These are phyloP conservation scores for Brachionus calyciflorus DNA, from an alignment of 1,140 invertebrate species.

Conservation along the genomic window DNA sequence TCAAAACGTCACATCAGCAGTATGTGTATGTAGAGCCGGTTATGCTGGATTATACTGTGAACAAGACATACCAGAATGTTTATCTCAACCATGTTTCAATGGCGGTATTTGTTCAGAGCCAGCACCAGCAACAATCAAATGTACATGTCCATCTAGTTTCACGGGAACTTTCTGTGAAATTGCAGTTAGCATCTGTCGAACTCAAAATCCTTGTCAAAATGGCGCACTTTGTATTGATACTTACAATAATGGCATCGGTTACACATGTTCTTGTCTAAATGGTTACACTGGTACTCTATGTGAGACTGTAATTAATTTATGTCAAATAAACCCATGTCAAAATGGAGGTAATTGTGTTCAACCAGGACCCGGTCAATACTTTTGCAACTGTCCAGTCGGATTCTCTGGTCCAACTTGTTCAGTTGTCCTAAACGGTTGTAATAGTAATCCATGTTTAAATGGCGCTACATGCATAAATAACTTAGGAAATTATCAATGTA, in stretches of 20 bases:
- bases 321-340: conserved; percentile 48
- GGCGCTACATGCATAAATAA: conserved; percentile 48
- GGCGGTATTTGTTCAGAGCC: conserved; percentile 47
- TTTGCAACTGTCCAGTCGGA: conserved; percentile 51
- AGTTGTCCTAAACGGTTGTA: conserved; percentile 48
- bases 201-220: conserved; percentile 73
- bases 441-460: conserved; percentile 50
- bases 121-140: conserved; percentile 51
- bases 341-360: conserved; percentile 51
- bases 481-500: conserved; percentile 71
- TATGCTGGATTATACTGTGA: conserved; percentile 42
- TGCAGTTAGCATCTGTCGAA: background rate
- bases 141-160: conserved; percentile 71
- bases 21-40: conserved; percentile 36
- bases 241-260: conserved; percentile 52
- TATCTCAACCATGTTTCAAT: conserved; percentile 45
- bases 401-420: conserved; percentile 50
- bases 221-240: conserved; percentile 79
- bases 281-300: conserved; percentile 48
- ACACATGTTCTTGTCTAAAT: conserved; percentile 36
- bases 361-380: conserved; percentile 39
- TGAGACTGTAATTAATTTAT: conserved; percentile 47
- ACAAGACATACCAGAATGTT: conserved; percentile 32
- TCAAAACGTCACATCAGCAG: conserved; percentile 19
- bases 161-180: conserved; percentile 61